Conservation (phyloP, 2,113 vertebrate genomes). For the Hippopotamus amphibius region DNA sequence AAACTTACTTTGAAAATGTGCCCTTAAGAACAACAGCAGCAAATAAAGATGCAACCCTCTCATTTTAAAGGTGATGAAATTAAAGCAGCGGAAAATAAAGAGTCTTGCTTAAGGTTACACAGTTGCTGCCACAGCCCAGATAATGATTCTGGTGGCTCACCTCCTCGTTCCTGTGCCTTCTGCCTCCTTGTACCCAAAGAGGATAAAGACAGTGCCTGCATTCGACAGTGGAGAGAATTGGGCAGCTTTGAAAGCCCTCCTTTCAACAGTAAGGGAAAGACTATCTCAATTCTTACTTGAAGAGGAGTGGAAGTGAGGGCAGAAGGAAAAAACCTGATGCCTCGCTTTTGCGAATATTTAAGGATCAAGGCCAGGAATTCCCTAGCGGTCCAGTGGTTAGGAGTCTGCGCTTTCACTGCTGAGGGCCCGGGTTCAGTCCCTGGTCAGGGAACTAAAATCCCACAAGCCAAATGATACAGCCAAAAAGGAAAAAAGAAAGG, state of each 20-base stretch:
- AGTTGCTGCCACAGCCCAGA: neutral
- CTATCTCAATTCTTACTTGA: fast-evolving
- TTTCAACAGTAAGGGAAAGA: neutral
- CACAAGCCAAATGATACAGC: no score
- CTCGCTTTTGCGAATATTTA: neutral
- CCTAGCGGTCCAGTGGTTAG: no score
- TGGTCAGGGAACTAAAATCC: no score
- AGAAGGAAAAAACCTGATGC: neutral
- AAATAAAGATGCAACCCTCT: neutral
- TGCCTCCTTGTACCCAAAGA: neutral
- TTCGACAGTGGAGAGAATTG: neutral
- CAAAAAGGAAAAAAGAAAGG: no score
- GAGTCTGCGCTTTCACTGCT: no score
- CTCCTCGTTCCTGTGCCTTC: neutral
- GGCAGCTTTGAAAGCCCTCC: neutral
- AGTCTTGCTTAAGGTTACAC: neutral
- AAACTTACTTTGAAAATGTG: neutral
- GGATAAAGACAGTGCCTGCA: neutral
- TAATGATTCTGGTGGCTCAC: neutral
- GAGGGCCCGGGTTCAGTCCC: no score
- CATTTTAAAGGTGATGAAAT: neutral
- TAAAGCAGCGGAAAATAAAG: neutral
- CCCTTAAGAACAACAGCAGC: neutral
- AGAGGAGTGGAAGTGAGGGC: neutral
- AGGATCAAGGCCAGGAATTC: no score